Conservation (phyloP, 37 sponge, comb jelly and placozoan species). For the Eunapius fragilis region DNA sequence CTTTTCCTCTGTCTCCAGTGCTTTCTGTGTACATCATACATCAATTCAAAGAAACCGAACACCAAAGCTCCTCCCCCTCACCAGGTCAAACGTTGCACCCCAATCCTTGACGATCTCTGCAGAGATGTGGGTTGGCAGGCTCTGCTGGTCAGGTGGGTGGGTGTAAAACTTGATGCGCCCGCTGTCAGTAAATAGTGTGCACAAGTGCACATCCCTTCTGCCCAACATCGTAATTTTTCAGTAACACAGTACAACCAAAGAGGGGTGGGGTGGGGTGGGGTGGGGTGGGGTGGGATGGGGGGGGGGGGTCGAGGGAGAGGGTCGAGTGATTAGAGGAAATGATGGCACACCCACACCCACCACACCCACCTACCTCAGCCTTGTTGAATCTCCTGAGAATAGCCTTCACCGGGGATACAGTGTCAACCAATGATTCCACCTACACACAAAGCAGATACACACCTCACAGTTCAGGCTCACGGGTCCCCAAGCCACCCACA, state of each 20-base stretch:
- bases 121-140: conserved; percentile 78
- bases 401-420: conserved; percentile 74
- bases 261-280: no score
- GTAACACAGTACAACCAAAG: not conserved
- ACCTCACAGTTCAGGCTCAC: no score
- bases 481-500: no score
- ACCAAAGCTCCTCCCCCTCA: not conserved
- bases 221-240: not conserved
- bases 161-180: conserved; percentile 84
- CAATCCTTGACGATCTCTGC: conserved; percentile 86
- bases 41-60: not conserved
- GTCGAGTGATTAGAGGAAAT: no score
- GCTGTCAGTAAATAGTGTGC: conserved; percentile 44
- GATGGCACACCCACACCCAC: not conserved
- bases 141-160: conserved; percentile 80
- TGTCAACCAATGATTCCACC: conserved; percentile 75
- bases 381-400: conserved; percentile 77
- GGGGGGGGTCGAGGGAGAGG: no score
- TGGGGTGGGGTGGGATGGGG: no score
- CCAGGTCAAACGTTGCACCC: conserved; percentile 84
- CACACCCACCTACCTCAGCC: conserved; percentile 32
- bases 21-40: no score
- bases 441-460: no score
- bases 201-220: no score
- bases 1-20: conserved; percentile 40